A percentile compares a stretch with the other conserved stretches of the same genome.
phyloP scores from a whole-genome alignment of 2,797 vertebrate genomes.

The Xerus rutilus region DNA sequence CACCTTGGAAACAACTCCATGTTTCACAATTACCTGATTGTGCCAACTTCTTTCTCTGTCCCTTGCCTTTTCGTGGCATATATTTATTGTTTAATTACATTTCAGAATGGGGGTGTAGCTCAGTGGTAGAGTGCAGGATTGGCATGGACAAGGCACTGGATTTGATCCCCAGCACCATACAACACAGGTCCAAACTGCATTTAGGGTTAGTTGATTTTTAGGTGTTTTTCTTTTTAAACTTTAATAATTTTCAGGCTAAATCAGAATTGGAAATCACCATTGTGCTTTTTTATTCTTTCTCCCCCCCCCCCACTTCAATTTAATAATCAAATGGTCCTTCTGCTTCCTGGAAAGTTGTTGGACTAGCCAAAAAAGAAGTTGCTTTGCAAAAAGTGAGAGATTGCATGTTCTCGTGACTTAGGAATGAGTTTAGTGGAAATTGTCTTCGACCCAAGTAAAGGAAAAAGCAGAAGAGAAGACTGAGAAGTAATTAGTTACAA shows the following conservation, averaged over 20 bases:
- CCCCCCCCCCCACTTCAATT: not conserved
- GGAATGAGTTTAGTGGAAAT: not conserved
- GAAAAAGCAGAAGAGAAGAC: not conserved
- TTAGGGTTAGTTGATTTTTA: conserved; percentile 34
- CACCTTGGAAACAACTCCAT: not conserved
- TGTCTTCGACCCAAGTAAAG: not conserved
- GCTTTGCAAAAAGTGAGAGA: not conserved
- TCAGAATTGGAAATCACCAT: not conserved
- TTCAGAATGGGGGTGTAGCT: not conserved
- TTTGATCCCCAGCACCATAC: not conserved
- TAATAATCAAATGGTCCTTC: not conserved
- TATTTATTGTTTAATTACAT: conserved; percentile 52
- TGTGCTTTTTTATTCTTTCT: not conserved
- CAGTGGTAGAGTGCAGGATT: not conserved
- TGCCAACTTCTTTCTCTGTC: not conserved
- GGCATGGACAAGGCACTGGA: not conserved
- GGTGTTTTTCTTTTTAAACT: not conserved
- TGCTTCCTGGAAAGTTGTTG: not conserved
- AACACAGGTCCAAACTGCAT: not conserved
- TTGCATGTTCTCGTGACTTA: not conserved
- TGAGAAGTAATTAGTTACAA: not conserved
- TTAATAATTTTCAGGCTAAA: not conserved
- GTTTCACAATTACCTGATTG: conserved; percentile 12
- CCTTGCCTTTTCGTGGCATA: not conserved
- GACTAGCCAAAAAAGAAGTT: not conserved